These are phyloP conservation scores for Coilia nasus DNA, from an alignment of 2,797 vertebrate genomes.

Conservation along the genomic window DNA sequence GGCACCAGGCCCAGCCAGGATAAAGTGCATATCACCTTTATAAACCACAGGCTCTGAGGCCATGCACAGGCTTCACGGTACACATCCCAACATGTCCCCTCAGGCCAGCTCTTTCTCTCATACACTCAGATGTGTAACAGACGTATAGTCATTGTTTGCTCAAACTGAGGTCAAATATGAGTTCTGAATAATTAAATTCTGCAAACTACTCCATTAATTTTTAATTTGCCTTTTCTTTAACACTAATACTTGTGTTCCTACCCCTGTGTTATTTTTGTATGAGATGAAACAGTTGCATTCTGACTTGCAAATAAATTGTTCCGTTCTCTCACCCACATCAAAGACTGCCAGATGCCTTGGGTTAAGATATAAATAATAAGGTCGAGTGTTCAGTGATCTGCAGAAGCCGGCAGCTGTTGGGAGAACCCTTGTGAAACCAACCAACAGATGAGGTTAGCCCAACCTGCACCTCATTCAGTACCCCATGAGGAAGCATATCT, in stretches of 20 bases:
- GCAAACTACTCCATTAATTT: background rate
- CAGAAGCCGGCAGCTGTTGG: background rate
- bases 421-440: background rate
- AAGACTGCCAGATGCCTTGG: constrained; percentile 11
- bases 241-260: background rate
- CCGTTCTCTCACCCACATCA: background rate
- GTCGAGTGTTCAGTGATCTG: background rate
- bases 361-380: constrained; percentile 1
- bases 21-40: background rate
- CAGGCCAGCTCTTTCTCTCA: background rate
- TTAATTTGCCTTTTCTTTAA: no score
- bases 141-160: background rate
- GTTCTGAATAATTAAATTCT: background rate
- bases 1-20: background rate
- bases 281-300: background rate
- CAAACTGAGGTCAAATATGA: background rate
- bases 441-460: background rate
- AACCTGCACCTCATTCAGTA: background rate
- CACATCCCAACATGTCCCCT: background rate
- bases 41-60: background rate
- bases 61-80: background rate
- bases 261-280: background rate
- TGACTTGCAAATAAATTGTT: background rate
- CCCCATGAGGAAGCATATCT: background rate
- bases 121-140: no score